Evolutionary conservation across 2,797 vertebrate species (phyloP), one percentile per base, ranked within the genome.

Genomic region (Pseudotriccus pelzelni): DNA sequence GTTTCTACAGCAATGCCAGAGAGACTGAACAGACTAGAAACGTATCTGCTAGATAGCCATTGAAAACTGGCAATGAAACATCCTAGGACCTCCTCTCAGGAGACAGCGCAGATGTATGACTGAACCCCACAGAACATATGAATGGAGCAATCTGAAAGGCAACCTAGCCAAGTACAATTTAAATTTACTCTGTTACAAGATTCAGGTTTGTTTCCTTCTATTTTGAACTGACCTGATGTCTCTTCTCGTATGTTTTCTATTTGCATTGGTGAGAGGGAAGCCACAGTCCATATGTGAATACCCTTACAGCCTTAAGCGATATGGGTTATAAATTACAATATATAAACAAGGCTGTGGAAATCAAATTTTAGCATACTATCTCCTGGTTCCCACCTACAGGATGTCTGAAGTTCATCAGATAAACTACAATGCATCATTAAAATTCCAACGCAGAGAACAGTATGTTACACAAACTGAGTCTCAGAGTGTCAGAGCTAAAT

Each of bases 381-480:
- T 81, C 77, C 55, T 66, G 36, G 37, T 37, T 93, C 85, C 74
- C 84, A 94, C 70, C 70, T 91, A 88, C 69, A 91, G 83, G 47
- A 89, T 49, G 32, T 88, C 3, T 93, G 63, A 88, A 84, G 77
- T 90, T 86, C 74, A 93, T 89, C 90, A 84, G 90, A 93, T 84
- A 93, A 89, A 93, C 74, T 39, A 55, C 6, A 69, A 41, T 10
- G 34, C 64, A 73, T 63, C 67, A 82, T 82, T 78, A 79, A 69
- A 93, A 95, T 79, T 84, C 82, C 86, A 89, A 10, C 11, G 37
- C 55, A 52, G 77, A 82, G 74, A 84, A 90, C 85, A 90, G 67
- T 18, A 62, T 27, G 60, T 59, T 59, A 91, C 39, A 73, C 41
- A 63, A 93, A 85, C 63, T 0, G 0, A 93, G 75, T 13, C 34